phyloP scores from a whole-genome alignment of 2,797 vertebrate genomes.

The Meda fulgida region DNA sequence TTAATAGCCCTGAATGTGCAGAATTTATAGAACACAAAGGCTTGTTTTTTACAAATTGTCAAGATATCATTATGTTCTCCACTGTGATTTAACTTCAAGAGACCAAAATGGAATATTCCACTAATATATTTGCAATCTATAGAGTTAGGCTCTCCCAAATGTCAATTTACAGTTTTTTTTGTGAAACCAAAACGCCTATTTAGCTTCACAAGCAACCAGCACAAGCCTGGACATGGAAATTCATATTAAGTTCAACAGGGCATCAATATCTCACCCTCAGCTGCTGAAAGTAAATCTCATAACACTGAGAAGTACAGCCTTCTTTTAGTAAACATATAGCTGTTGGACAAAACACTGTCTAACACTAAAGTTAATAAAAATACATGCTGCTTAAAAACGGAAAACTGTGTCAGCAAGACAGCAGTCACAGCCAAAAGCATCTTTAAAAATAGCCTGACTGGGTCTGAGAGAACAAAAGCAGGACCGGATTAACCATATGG shows the following conservation, averaged over 20 bases:
- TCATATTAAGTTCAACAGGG: background rate
- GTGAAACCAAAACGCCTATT: background rate
- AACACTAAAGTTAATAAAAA: constrained; percentile 12
- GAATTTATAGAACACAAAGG: background rate
- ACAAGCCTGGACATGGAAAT: background rate
- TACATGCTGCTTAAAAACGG: constrained; percentile 4
- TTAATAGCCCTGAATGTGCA: constrained; percentile 25
- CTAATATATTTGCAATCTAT: background rate
- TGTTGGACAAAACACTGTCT: background rate
- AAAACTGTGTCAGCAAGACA: background rate
- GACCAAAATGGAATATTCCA: constrained; percentile 11
- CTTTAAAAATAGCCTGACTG: constrained; percentile 1
- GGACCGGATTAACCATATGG: constrained; percentile 11
- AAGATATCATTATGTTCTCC: constrained; percentile 8
- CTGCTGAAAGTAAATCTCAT: background rate
- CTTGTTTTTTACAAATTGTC: background rate
- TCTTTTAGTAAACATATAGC: constrained; percentile 9
- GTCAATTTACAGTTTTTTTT: background rate
- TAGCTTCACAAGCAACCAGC: background rate
- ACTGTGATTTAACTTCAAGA: background rate
- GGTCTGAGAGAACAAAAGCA: constrained; percentile 26
- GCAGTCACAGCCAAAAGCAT: constrained; percentile 1
- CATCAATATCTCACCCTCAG: background rate
- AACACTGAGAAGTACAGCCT: background rate
- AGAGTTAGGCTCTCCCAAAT: constrained; percentile 9